Conservation (phyloP, 2,888 invertebrate species). For the Lasioglossum leucozonium region DNA sequence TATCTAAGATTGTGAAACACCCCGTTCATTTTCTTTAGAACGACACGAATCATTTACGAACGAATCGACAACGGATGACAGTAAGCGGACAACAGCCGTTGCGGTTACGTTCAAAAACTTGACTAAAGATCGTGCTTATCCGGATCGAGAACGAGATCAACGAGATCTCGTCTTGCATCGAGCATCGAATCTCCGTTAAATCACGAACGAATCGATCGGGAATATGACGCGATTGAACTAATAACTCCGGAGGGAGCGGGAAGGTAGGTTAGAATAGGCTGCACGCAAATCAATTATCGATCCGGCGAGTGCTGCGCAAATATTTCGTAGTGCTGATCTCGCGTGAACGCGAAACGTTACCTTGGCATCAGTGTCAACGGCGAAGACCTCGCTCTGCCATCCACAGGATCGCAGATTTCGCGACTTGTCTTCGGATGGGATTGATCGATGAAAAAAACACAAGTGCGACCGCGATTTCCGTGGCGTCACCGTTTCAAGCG, state of each 20-base stretch:
- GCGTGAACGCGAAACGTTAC: constrained; percentile 32
- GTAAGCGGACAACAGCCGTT: constrained; percentile 39
- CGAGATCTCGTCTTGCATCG: background rate
- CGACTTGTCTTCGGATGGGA: constrained; percentile 22
- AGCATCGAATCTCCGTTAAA: constrained; percentile 30
- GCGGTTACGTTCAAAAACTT: constrained; percentile 42
- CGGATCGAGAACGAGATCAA: background rate
- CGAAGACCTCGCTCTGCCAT: constrained; percentile 45
- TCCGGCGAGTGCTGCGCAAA: constrained; percentile 72
- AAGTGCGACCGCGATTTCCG: constrained; percentile 42
- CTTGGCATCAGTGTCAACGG: constrained; percentile 49
- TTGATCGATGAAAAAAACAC: constrained; percentile 50
- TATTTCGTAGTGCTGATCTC: constrained; percentile 16
- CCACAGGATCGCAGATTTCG: constrained; percentile 21
- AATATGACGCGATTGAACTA: constrained; percentile 41
- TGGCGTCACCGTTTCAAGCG: constrained; percentile 62
- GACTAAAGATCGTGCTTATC: constrained; percentile 32
- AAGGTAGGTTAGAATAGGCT: constrained; percentile 68
- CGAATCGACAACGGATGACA: constrained; percentile 51
- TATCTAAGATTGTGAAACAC: background rate
- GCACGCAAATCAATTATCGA: constrained; percentile 76
- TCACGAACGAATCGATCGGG: constrained; percentile 36
- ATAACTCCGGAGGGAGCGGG: constrained; percentile 48
- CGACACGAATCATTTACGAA: background rate
- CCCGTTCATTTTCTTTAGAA: background rate